Evolutionary conservation across 2,113 vertebrate species (phyloP).

Genomic region (Rattus rattus): DNA sequence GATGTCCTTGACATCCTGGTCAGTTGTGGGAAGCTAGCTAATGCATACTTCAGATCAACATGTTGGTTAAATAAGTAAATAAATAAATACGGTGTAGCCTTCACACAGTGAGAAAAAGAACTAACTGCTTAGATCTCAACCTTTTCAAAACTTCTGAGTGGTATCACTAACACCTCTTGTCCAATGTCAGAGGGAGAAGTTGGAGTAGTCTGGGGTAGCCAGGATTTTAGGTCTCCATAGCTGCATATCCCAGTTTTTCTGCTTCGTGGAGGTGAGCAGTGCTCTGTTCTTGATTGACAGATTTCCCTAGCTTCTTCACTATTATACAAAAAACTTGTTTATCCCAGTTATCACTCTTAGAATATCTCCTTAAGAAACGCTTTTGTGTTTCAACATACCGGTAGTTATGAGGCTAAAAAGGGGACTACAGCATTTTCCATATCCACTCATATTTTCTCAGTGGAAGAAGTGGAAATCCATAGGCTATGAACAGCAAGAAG

Average conservation of each 20-base stretch:
- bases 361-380: slow-evolving; percentile 23
- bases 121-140: background rate
- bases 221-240: fast-evolving
- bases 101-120: background rate
- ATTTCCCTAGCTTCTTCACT: background rate
- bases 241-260: background rate
- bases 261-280: background rate
- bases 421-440: background rate
- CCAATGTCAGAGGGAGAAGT: background rate
- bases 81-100: background rate
- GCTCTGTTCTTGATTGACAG: background rate
- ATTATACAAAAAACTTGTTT: background rate
- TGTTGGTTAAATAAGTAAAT: background rate
- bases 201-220: background rate
- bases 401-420: slow-evolving; percentile 10
- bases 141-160: slow-evolving; percentile 5
- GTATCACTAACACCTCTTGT: background rate
- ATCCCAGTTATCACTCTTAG: background rate
- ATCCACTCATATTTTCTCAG: background rate
- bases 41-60: background rate
- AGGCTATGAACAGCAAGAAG: background rate
- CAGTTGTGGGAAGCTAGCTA: background rate
- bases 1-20: background rate
- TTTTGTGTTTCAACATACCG: background rate
- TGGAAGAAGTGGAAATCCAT: background rate